phyloP scores from a whole-genome alignment of 2,888 invertebrate genomes.

The Hesperia comma region DNA sequence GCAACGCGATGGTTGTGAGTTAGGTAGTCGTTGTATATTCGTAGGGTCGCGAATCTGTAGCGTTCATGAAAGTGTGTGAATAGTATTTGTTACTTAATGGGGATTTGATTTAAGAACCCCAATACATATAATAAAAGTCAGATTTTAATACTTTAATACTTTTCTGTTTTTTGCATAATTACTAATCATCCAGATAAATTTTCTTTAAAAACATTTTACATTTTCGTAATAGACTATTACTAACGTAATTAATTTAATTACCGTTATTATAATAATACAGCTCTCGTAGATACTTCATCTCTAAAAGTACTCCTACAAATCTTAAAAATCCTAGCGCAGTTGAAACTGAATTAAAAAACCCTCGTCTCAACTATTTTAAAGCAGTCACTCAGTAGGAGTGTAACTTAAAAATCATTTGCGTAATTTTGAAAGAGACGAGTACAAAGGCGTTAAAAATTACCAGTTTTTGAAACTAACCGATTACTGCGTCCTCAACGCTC shows the following conservation, averaged over 20 bases:
- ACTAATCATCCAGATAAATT: too few relatives aligned
- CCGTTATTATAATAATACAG: conserved; percentile 15
- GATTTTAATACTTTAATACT: background rate
- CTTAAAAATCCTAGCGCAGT: conserved; percentile 16
- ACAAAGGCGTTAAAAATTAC: conserved; percentile 40
- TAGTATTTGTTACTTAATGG: too few relatives aligned
- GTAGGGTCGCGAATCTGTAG: too few relatives aligned
- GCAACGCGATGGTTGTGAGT: too few relatives aligned
- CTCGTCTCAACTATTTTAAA: conserved; percentile 30
- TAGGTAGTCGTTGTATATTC: too few relatives aligned
- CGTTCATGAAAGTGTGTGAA: too few relatives aligned
- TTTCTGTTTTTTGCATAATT: background rate
- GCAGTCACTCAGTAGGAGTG: conserved; percentile 32
- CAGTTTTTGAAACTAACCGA: conserved; percentile 39
- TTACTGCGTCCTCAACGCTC: conserved; percentile 43
- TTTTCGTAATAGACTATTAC: background rate
- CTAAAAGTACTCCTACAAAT: conserved; percentile 12
- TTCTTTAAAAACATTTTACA: too few relatives aligned
- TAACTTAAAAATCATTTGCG: conserved; percentile 35
- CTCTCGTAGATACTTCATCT: conserved; percentile 15
- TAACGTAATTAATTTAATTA: background rate
- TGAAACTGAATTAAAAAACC: conserved; percentile 23
- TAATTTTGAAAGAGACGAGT: conserved; percentile 43
- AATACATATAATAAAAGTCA: too few relatives aligned
- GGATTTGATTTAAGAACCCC: too few relatives aligned